Conservation (phyloP, 2,888 invertebrate genomes). For the Congeria kusceri region DNA sequence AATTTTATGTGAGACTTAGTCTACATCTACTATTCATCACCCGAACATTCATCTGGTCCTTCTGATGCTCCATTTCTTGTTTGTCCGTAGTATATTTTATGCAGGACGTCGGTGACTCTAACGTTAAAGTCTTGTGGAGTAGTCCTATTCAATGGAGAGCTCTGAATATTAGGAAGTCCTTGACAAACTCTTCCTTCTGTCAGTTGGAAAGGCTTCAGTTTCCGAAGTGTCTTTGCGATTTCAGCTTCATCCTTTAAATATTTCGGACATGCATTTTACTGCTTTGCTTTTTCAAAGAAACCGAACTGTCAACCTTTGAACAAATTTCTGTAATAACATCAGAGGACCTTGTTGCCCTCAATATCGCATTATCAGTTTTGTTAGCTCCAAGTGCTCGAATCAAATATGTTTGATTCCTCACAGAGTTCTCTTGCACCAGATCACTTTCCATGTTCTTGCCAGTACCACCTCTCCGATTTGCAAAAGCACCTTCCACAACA, state of each 20-base stretch:
- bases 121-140: no score
- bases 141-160: no score
- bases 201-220: constrained; percentile 3
- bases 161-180: neutral
- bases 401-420: constrained; percentile 33
- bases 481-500: constrained; percentile 45
- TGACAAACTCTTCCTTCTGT: constrained; percentile 16
- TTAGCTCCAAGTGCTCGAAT: constrained; percentile 41
- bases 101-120: no score
- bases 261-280: neutral
- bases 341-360: constrained; percentile 9
- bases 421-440: constrained; percentile 45
- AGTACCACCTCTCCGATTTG: constrained; percentile 31
- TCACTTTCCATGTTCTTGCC: constrained; percentile 40
- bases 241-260: constrained; percentile 1
- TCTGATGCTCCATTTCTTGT: no score
- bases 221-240: neutral
- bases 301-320: neutral
- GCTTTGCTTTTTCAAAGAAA: constrained; percentile 1
- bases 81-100: no score
- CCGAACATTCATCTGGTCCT: no score
- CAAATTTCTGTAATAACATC: neutral
- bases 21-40: no score
- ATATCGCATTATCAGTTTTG: constrained; percentile 34
- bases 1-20: no score